Evolutionary conservation across 1,140 invertebrate genomes (phyloP).

Genomic region (Hylaeus anthracinus): DNA sequence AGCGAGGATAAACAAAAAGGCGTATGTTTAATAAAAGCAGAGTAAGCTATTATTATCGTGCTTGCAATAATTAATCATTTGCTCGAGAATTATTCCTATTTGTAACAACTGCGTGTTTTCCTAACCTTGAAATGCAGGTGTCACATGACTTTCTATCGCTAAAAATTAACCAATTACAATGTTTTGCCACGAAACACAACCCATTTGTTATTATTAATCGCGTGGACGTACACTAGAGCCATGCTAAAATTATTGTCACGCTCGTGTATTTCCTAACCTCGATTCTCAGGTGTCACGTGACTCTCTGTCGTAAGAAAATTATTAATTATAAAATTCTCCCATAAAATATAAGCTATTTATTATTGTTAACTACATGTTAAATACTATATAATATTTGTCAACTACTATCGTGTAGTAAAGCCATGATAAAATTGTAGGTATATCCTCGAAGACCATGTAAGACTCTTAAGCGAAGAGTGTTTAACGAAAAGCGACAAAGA

Average conservation of each 20-base stretch:
- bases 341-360: background rate
- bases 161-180: background rate
- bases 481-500: slow-evolving; percentile 78
- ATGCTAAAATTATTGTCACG: too few species aligned
- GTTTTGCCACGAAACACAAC: background rate
- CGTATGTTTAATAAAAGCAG: slow-evolving; percentile 82
- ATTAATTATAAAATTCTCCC: too few species aligned
- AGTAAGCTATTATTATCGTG: slow-evolving; percentile 74
- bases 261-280: too few species aligned
- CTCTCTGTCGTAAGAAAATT: too few species aligned
- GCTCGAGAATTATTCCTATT: background rate
- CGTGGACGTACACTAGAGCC: too few species aligned
- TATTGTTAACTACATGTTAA: slow-evolving; percentile 31
- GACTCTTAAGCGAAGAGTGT: slow-evolving; percentile 72
- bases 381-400: background rate
- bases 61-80: background rate
- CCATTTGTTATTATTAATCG: background rate
- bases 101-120: slow-evolving; percentile 1
- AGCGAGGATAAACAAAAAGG: slow-evolving; percentile 74
- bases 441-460: slow-evolving; percentile 77
- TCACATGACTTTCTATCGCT: slow-evolving; percentile 8
- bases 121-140: slow-evolving; percentile 35
- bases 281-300: too few species aligned
- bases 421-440: slow-evolving; percentile 69
- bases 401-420: background rate